Conservation (phyloP, 2,797 vertebrate species). For the Ara ararauna region DNA sequence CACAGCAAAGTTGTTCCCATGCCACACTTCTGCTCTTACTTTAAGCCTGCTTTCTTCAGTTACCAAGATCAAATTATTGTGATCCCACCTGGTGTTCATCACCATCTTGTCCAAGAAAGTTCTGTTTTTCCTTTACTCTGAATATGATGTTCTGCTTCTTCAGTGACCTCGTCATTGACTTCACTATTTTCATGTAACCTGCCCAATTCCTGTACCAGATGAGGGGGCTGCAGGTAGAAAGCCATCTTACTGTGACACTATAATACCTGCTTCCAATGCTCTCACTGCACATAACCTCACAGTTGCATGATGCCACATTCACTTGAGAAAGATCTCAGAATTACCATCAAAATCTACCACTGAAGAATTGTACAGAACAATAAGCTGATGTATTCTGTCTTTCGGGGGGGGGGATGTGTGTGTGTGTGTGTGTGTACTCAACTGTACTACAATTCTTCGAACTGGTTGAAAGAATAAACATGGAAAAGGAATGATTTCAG, state of each 20-base stretch:
- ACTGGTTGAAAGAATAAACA: neutral
- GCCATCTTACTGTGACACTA: neutral
- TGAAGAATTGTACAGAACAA: neutral
- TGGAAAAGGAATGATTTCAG: neutral
- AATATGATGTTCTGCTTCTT: neutral
- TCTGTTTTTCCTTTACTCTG: neutral
- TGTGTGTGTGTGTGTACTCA: neutral
- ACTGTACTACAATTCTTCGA: neutral
- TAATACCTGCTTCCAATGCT: neutral
- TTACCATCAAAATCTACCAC: neutral
- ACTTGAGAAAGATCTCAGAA: neutral
- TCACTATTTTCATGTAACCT: neutral
- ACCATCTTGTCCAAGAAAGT: neutral
- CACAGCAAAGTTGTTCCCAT: neutral
- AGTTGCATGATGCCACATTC: neutral
- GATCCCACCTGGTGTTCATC: neutral
- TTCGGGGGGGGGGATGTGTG: neutral
- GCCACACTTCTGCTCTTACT: neutral
- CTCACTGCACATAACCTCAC: neutral
- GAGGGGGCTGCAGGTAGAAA: neutral
- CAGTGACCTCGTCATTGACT: neutral
- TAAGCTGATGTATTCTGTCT: neutral
- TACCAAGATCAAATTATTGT: neutral
- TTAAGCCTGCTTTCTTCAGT: neutral
- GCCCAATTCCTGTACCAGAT: neutral